A percentile compares a stretch with the other conserved stretches of the same genome.
These are phyloP conservation scores for Chiloscyllium plagiosum DNA, from an alignment of 2,113 vertebrate genomes.

Conservation along the genomic window DNA sequence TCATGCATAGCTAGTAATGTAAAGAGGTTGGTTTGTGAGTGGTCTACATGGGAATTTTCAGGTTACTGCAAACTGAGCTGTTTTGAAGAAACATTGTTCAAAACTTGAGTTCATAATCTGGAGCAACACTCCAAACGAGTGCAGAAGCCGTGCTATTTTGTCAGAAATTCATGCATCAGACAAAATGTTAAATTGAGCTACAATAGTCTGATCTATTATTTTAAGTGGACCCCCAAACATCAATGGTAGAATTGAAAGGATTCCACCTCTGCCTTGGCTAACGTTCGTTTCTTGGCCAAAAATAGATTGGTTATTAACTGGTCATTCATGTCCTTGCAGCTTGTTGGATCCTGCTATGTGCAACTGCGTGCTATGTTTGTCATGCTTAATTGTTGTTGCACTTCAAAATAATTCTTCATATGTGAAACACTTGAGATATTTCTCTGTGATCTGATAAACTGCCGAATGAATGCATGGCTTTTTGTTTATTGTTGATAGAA, in stretches of 20 bases:
- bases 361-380: background rate
- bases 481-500: background rate
- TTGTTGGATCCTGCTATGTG: background rate
- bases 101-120: background rate
- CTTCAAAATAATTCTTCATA: background rate
- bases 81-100: background rate
- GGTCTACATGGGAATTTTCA: background rate
- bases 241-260: background rate
- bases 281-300: background rate
- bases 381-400: background rate
- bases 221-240: background rate
- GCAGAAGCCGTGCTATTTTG: background rate
- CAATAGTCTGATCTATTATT: background rate
- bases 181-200: background rate
- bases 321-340: background rate
- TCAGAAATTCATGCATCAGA: background rate
- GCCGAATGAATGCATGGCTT: background rate
- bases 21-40: background rate
- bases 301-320: background rate
- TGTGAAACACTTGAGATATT: background rate
- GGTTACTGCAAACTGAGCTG: background rate
- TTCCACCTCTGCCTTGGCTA: background rate
- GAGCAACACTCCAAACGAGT: background rate
- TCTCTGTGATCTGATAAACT: background rate
- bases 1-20: background rate